Percentiles rank a stretch among this genome's conserved stretches.
These are phyloP conservation scores for Cynodonichthys magdalenae DNA, from an alignment of 2,797 vertebrate species.

Conservation along the genomic window DNA sequence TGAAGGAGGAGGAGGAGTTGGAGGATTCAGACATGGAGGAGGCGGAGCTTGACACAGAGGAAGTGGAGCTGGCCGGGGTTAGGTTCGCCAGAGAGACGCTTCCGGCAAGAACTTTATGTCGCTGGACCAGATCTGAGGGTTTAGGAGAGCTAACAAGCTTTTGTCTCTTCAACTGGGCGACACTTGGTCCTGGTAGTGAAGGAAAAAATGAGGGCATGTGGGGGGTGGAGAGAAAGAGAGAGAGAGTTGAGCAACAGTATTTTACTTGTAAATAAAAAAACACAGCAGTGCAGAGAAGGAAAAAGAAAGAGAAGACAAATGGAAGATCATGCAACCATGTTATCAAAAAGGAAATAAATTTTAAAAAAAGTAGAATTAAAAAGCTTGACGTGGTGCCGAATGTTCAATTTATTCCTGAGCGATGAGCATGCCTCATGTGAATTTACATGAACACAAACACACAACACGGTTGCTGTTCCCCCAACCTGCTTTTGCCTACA, in stretches of 20 bases:
- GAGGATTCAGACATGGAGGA: conserved; percentile 57
- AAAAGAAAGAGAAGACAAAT: conserved; percentile 12
- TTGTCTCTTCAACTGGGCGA: conserved; percentile 45
- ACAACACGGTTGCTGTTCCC: conserved; percentile 59
- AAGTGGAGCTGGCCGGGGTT: conserved; percentile 52
- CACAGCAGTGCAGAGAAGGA: conserved; percentile 9
- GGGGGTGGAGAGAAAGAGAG: background rate
- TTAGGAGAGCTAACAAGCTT: conserved; percentile 50
- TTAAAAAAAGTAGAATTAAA: conserved; percentile 3
- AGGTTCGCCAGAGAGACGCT: conserved; percentile 30
- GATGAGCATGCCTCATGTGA: conserved; percentile 55
- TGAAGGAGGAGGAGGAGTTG: conserved; percentile 52
- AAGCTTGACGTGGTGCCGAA: conserved; percentile 19
- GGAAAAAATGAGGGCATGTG: background rate
- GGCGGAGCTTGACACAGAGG: conserved; percentile 27
- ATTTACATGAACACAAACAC: conserved; percentile 57
- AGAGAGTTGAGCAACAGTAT: background rate
- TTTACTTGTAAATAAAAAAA: conserved; percentile 3
- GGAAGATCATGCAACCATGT: conserved; percentile 64
- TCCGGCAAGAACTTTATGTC: conserved; percentile 36
- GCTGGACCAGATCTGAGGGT: conserved; percentile 53
- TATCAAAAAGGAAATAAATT: conserved; percentile 14
- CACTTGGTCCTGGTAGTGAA: conserved; percentile 62
- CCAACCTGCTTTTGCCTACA: conserved; percentile 80
- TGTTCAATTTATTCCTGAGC: conserved; percentile 9